phyloP scores from a whole-genome alignment of 2,113 vertebrate genomes.

The Eulacestoma nigropectus region DNA sequence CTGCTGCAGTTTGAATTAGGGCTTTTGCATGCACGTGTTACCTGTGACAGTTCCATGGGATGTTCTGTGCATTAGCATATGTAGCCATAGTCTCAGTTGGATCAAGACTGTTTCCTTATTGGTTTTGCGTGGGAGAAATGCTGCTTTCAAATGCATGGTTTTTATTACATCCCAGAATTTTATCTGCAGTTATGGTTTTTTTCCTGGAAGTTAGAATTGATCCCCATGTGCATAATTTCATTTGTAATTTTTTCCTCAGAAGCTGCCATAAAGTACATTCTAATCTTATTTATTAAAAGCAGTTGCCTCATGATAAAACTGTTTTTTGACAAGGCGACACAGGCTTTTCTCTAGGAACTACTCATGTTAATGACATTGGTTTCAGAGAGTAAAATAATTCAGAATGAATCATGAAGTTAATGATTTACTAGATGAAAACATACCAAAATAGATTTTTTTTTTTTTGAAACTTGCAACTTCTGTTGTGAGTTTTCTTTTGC shows the following conservation, averaged over 20 bases:
- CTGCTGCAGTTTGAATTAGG: neutral
- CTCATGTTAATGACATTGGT: conserved; percentile 7
- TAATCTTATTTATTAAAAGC: conserved; percentile 48
- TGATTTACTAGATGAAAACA: conserved; percentile 37
- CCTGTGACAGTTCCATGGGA: neutral
- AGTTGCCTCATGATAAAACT: conserved; percentile 6
- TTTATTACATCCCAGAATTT: neutral
- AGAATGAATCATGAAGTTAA: neutral
- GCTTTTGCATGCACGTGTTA: neutral
- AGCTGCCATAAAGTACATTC: conserved; percentile 21
- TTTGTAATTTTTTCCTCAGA: conserved; percentile 33
- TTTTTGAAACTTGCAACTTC: neutral
- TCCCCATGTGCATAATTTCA: neutral
- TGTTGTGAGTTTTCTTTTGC: conserved; percentile 12
- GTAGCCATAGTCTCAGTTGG: neutral
- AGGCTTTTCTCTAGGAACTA: neutral
- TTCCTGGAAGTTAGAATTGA: neutral
- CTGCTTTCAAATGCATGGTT: neutral
- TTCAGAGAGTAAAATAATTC: conserved; percentile 16
- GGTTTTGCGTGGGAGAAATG: neutral
- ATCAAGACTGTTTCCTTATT: neutral
- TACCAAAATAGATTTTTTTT: neutral
- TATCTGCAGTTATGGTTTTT: neutral
- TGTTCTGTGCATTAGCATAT: neutral
- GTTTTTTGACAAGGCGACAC: neutral